Conservation (phyloP, 2,888 invertebrate species). For the Agriopis leucophaearia region DNA sequence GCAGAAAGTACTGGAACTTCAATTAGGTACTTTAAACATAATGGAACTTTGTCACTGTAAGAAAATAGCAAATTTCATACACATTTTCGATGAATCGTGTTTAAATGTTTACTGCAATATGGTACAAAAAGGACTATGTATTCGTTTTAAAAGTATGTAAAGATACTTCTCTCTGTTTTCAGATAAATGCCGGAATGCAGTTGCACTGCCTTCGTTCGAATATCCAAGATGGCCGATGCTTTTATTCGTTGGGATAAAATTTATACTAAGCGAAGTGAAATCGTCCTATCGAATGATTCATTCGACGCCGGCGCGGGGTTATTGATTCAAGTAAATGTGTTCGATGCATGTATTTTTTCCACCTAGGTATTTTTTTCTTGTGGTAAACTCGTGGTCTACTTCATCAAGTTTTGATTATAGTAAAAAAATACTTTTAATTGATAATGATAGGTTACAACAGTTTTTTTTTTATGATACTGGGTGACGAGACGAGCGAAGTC, state of each 20-base stretch:
- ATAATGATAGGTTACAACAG: too few relatives aligned
- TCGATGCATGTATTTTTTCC: not conserved
- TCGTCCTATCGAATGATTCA: constrained; percentile 32
- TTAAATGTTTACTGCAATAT: not conserved
- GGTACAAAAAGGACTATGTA: constrained; percentile 4
- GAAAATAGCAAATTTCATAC: not conserved
- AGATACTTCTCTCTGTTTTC: constrained; percentile 28
- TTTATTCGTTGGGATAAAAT: constrained; percentile 37
- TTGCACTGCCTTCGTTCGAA: constrained; percentile 42
- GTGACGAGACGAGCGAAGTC: too few relatives aligned
- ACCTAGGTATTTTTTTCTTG: too few relatives aligned
- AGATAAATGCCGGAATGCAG: constrained; percentile 57
- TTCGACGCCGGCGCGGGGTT: constrained; percentile 5
- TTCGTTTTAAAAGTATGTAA: constrained; percentile 18
- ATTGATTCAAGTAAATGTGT: constrained; percentile 4
- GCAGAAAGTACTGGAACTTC: constrained; percentile 39
- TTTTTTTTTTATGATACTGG: too few relatives aligned
- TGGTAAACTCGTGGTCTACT: too few relatives aligned
- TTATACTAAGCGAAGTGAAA: constrained; percentile 28
- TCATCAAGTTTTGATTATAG: too few relatives aligned
- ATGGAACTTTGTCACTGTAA: constrained; percentile 22
- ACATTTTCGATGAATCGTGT: not conserved
- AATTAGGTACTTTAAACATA: constrained; percentile 8
- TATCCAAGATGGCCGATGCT: constrained; percentile 34
- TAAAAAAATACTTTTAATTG: too few relatives aligned